Conservation (phyloP, 1,140 invertebrate genomes). For the Panulirus ornatus region DNA sequence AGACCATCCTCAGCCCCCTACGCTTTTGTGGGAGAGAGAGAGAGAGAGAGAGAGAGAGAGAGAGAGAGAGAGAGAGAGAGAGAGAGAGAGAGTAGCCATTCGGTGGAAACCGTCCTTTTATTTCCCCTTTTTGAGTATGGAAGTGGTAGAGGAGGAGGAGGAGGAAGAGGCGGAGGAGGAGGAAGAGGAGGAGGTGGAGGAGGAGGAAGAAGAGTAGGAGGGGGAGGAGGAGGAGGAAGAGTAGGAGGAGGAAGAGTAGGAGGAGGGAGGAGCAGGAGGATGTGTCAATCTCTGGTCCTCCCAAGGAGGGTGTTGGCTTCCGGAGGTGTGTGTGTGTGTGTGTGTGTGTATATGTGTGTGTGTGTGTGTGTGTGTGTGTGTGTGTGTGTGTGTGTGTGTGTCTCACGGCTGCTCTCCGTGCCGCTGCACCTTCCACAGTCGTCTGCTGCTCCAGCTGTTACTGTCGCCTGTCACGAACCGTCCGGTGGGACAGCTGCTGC, state of each 20-base stretch:
- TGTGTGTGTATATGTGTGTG: slow-evolving; percentile 41
- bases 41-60: background rate
- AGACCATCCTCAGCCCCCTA: too few relatives aligned
- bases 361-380: slow-evolving; percentile 23
- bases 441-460: too few relatives aligned
- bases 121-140: background rate
- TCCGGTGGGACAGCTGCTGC: too few relatives aligned
- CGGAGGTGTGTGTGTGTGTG: slow-evolving; percentile 37
- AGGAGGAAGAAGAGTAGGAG: background rate
- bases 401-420: background rate
- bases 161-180: background rate
- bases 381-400: slow-evolving; percentile 11
- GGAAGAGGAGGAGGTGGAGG: background rate
- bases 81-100: background rate
- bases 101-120: background rate
- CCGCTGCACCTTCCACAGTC: too few relatives aligned
- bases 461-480: too few relatives aligned
- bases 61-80: background rate
- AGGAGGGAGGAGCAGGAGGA: too few relatives aligned
- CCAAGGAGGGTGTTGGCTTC: too few relatives aligned
- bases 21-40: background rate
- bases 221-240: background rate
- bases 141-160: background rate
- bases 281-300: too few relatives aligned
- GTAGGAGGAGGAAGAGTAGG: background rate